Base-by-base conservation (phyloP, 92 coral and sea anemone species). In the Zoanthus sociatus region DNA sequence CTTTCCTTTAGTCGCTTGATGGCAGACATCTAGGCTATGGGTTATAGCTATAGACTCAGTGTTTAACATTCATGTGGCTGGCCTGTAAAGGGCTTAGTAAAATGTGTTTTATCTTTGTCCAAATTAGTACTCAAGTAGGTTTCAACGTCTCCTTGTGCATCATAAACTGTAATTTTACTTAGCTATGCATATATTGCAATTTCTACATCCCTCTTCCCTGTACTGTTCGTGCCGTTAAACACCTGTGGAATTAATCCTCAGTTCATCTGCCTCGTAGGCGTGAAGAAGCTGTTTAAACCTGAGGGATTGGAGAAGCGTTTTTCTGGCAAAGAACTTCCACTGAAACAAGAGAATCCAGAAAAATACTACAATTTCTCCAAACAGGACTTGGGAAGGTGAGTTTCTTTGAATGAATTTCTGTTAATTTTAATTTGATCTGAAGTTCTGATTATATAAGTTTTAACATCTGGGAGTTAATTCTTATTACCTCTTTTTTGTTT, bases 341-440 rank as follows among this genome's bases (percentile, higher is more conserved):
- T 94, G 20, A 94, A 88, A 69, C 89, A 89, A 58, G 98, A 88
- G 51, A 90, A 87, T 75, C 95, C 98, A 48, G 94, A 91, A n/a
- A 90, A 87, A 48, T 94, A 33, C 53, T 96, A 93, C 84, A 92
- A 92, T 48, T 88, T 96, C 51, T 67, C 85, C 83, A 92, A 91
- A 48, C 95, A 96, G 17, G 99, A 96, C 69, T 71, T 96, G 58
- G 99, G 96, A 60, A 95, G 94, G 99, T 95, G 86, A 67, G 91
- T 32, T 42, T 11, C 33, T 26, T 69, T 31, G 9, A 69, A 5
- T 50, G 11, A 0, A 7, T 11, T 1, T 51, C 5, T 64, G 61
- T 51, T 54, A 18, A 7, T 53, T 78, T 33, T 67, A 13, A 7
- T 32, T 7, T 78, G 42, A 78, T 26, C 32, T 48, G 72, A 21